A percentile compares a stretch with the other conserved stretches of the same genome.
Evolutionary conservation across 2,888 invertebrate species (phyloP).

Genomic region (Noctua fimbriata): DNA sequence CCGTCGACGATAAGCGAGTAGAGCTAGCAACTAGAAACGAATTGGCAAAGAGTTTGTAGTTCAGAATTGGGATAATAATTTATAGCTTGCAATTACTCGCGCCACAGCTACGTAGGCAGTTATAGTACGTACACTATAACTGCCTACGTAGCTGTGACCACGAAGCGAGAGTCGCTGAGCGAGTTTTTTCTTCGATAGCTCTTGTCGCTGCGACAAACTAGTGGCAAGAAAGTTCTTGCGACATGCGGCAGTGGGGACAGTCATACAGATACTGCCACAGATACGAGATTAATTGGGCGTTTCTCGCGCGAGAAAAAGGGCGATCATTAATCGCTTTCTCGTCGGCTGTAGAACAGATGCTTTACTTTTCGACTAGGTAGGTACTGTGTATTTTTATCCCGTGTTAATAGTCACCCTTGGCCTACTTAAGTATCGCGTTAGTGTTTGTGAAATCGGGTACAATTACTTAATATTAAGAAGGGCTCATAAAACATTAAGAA

Average conservation of each 20-base stretch:
- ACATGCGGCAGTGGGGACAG: neutral
- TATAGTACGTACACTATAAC: no score
- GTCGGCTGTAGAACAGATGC: neutral
- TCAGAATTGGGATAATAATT: neutral
- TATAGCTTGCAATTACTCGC: no score
- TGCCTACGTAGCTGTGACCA: no score
- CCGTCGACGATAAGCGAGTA: neutral
- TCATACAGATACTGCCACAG: neutral
- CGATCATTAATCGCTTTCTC: neutral
- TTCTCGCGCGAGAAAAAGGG: neutral
- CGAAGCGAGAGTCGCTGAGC: no score
- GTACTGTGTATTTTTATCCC: constrained; percentile 41
- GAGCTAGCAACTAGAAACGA: neutral
- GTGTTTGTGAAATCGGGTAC: neutral
- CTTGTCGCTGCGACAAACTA: neutral
- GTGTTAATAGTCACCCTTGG: constrained; percentile 13
- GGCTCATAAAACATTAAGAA: neutral
- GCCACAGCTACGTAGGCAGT: no score
- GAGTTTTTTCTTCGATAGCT: no score
- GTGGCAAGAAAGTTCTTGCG: neutral
- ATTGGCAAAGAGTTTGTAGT: neutral
- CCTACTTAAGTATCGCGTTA: constrained; percentile 14
- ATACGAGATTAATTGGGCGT: neutral
- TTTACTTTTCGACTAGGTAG: neutral
- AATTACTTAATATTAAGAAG: neutral